phyloP scores from a whole-genome alignment of 2,888 invertebrate species.

The Drosophila bunnanda region DNA sequence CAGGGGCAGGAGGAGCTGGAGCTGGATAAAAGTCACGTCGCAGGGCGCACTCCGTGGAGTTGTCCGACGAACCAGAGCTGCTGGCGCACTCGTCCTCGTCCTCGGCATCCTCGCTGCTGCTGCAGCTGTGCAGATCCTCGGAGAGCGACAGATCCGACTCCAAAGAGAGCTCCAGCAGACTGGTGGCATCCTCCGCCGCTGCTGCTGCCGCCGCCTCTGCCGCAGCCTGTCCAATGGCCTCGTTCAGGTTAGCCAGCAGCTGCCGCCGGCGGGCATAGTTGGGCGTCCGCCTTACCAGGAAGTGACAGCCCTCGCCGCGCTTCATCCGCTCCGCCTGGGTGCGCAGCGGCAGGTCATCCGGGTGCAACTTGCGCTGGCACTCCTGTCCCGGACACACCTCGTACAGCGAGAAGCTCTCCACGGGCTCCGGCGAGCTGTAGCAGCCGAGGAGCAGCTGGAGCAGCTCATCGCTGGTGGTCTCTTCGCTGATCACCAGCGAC shows the following conservation, averaged over 20 bases:
- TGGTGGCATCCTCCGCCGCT: slow-evolving; percentile 66
- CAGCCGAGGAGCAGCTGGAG: slow-evolving; percentile 93
- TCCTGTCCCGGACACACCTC: slow-evolving; percentile 93
- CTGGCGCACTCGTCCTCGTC: slow-evolving; percentile 75
- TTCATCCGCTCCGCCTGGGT: slow-evolving; percentile 91
- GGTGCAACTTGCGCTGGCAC: slow-evolving; percentile 94
- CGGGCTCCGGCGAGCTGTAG: slow-evolving; percentile 92
- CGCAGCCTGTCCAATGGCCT: slow-evolving; percentile 66
- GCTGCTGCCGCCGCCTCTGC: slow-evolving; percentile 49
- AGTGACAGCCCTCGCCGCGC: slow-evolving; percentile 89
- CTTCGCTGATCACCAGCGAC: slow-evolving; percentile 94
- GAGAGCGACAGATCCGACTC: slow-evolving; percentile 76
- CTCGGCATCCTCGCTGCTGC: slow-evolving; percentile 70
- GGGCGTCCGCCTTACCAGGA: slow-evolving; percentile 92
- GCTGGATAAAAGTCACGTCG: slow-evolving; percentile 64
- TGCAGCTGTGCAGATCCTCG: slow-evolving; percentile 77
- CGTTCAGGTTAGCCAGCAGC: slow-evolving; percentile 81
- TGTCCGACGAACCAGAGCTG: slow-evolving; percentile 81
- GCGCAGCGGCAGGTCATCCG: slow-evolving; percentile 92
- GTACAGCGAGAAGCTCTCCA: slow-evolving; percentile 94
- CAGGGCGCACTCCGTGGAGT: slow-evolving; percentile 75
- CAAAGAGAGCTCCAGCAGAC: slow-evolving; percentile 81
- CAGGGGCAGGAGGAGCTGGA: slow-evolving; percentile 41
- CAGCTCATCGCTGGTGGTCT: slow-evolving; percentile 95
- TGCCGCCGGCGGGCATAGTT: slow-evolving; percentile 87